Evolutionary conservation across 2,888 invertebrate species (phyloP), one percentile per base, ranked within the genome.

Genomic region (Campoplex capitator): DNA sequence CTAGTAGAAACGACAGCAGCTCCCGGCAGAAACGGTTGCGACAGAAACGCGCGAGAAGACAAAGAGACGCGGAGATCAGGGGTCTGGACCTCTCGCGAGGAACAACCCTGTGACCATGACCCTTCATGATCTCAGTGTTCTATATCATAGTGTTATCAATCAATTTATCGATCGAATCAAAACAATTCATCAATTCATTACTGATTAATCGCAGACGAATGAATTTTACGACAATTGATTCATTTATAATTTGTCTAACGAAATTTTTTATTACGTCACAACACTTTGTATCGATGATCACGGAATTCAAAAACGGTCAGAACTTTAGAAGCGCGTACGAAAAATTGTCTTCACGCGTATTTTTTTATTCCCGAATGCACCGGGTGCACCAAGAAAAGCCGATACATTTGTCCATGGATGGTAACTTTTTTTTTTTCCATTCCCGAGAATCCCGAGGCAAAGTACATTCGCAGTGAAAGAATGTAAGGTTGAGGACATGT

Each of bases 21-120:
- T 85, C 82, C 68, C 81, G 71, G 83, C 79, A 87, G 88, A 86
- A 87, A 86, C 88, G 85, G 85, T 91, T 91, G 90, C 90, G 83
- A 88, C 87, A 89, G 89, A 89, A 87, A 88, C 86, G 81, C 81
- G 80, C 80, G 83, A 78, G 84, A 78, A 70, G 88, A 85, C 88
- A 86, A 84, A 77, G 85, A 86, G 73, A 84, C 78, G 58, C 71
- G 80, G 56, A 68, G 67, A 38, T 45, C 68, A 38, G 51, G 48
- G 73, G 76, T 74, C 86, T 71, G 77, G 89, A 88, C 89, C 88
- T 88, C 89, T 88, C 86, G 89, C 89, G 84, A 62, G 62, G 51
- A 18, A 51, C 51, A 18, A 51, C 7, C 38, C 84, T 83, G 76
- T 73, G 88, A 74, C 89, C 89, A 87, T 89, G 89, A 90, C 90